Conservation (phyloP, 2,113 vertebrate species). For the Macroglossus sobrinus region DNA sequence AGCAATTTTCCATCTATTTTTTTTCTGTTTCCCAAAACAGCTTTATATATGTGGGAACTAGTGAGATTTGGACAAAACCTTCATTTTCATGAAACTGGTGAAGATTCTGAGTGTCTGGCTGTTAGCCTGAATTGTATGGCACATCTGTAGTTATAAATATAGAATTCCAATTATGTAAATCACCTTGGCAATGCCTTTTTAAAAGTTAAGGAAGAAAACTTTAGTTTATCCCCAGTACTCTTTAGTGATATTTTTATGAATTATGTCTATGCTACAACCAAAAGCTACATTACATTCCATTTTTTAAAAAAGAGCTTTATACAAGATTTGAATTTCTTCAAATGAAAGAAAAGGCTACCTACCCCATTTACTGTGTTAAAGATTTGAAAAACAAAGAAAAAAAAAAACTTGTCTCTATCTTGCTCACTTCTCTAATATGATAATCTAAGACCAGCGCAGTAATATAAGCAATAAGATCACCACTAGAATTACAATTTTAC, state of each 20-base stretch:
- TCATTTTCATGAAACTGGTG: conserved; percentile 2
- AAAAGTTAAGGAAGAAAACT: conserved; percentile 12
- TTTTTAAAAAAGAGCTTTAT: neutral
- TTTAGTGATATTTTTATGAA: neutral
- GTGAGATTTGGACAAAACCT: neutral
- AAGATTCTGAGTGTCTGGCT: conserved; percentile 38
- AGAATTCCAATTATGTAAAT: conserved; percentile 56
- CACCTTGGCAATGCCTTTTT: conserved; percentile 31
- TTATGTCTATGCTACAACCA: neutral
- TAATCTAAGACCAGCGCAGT: neutral
- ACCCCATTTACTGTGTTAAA: neutral
- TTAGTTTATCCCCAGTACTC: neutral
- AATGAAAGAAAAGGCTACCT: neutral
- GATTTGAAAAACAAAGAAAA: neutral
- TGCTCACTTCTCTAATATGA: neutral
- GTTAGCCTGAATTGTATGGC: conserved; percentile 4
- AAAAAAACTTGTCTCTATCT: neutral
- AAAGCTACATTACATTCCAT: neutral
- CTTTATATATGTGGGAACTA: neutral
- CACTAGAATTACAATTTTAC: neutral
- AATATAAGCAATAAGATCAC: neutral
- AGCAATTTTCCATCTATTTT: neutral
- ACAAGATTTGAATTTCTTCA: neutral
- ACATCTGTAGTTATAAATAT: conserved; percentile 48
- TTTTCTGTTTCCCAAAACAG: neutral